Evolutionary conservation across 2,797 vertebrate genomes (phyloP).

Genomic region (Syngnathus acus): DNA sequence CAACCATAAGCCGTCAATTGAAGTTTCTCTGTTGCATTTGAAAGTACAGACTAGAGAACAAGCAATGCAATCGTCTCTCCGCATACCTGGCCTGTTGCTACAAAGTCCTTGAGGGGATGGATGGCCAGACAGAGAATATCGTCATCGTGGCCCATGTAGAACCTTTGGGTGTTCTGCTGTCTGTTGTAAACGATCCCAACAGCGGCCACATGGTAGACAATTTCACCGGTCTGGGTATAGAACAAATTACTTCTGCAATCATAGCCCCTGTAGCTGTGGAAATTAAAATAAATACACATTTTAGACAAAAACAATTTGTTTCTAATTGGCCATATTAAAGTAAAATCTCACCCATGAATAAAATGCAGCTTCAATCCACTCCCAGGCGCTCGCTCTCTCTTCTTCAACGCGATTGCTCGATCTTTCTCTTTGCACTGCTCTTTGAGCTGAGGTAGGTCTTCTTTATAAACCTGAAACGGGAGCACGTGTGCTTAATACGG

Average conservation of each 20-base stretch:
- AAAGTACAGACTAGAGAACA: neutral
- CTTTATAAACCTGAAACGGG: constrained; percentile 90
- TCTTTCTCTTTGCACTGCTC: constrained; percentile 95
- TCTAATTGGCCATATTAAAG: neutral
- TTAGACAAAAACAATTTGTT: neutral
- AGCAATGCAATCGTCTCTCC: neutral
- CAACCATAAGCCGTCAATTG: constrained; percentile 5
- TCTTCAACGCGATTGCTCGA: constrained; percentile 82
- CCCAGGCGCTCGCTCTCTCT: constrained; percentile 81
- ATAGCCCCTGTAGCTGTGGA: constrained; percentile 62
- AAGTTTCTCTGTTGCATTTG: neutral
- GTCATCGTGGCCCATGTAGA: constrained; percentile 94
- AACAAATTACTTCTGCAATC: constrained; percentile 78
- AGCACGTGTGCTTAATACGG: neutral
- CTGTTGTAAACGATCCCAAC: constrained; percentile 95
- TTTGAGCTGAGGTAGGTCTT: constrained; percentile 99
- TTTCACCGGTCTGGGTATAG: constrained; percentile 96
- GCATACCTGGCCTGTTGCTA: constrained; percentile 94
- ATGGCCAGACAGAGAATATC: constrained; percentile 95
- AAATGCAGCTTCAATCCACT: constrained; percentile 91
- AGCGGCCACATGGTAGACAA: constrained; percentile 96
- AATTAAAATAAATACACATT: constrained; percentile 4
- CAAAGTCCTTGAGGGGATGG: constrained; percentile 93
- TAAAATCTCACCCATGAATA: constrained; percentile 83
- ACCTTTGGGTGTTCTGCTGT: constrained; percentile 93